A percentile compares a stretch with the other conserved stretches of the same genome.
These are phyloP conservation scores for Mesocentrotus franciscanus DNA, from an alignment of 53 echinoderm and acorn worm genomes.

Conservation along the genomic window DNA sequence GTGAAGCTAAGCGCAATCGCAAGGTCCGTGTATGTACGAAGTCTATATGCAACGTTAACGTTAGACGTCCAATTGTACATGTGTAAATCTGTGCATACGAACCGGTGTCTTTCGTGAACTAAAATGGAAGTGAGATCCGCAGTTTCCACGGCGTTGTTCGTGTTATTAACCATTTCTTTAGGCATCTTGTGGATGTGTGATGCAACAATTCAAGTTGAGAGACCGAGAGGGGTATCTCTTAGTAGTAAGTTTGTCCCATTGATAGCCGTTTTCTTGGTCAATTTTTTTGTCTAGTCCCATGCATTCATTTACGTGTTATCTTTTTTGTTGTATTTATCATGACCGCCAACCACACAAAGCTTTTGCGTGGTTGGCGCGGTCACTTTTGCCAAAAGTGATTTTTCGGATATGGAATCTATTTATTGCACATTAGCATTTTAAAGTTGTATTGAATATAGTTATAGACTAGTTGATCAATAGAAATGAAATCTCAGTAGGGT, in stretches of 20 bases:
- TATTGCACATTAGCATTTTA: too few relatives aligned
- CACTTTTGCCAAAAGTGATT: too few relatives aligned
- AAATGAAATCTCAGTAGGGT: too few relatives aligned
- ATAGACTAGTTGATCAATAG: too few relatives aligned
- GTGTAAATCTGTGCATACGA: neutral
- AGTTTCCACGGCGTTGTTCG: constrained; percentile 30
- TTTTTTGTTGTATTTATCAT: neutral
- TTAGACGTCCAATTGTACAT: neutral
- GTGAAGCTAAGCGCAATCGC: neutral
- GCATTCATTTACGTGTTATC: neutral
- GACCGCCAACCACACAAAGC: too few relatives aligned
- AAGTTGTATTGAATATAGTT: too few relatives aligned
- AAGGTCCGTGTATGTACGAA: neutral
- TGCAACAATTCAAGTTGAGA: constrained; percentile 65
- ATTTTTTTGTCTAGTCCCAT: neutral
- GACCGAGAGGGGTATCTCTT: constrained; percentile 74
- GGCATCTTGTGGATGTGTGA: constrained; percentile 65
- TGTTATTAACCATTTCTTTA: constrained; percentile 27
- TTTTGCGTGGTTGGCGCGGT: too few relatives aligned
- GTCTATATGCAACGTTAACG: neutral
- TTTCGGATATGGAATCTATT: too few relatives aligned
- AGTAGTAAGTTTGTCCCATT: constrained; percentile 61
- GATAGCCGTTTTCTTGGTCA: neutral
- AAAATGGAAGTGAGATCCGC: constrained; percentile 53
- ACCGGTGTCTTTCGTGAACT: neutral